Base-by-base conservation (phyloP, 2,797 vertebrate species). In the Cyprinodon diabolis region DNA sequence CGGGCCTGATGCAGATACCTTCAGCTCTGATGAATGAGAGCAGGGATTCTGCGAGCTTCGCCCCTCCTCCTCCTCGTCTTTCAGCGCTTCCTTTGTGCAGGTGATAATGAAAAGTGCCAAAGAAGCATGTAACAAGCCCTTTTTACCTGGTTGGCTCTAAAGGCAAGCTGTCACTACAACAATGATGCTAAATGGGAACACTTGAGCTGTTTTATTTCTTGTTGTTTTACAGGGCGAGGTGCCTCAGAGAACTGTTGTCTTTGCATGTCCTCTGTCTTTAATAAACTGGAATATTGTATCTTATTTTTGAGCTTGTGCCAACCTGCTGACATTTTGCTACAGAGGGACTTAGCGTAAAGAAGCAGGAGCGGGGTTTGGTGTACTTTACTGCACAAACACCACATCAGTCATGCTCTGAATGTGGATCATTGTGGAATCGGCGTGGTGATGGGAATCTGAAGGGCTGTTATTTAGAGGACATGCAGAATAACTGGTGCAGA, bases 1-100 rank as follows among this genome's bases (percentile, higher is more conserved):
- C 95, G 95, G 93, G 95, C 93, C 94, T 88, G 94, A 95, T 94
- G 96, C 93, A 93, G 94, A 95, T 95, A 94, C 93, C 95, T 95
- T 92, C 82, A 89, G 90, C 92, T 88, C 89, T 97, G 96, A 97
- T 96, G 95, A 96, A 97, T 96, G 96, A 95, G 94, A 78, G 63
- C 58, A 75, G 74, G 87, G 84, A 90, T 72, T 82, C 82, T 86
- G 88, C 86, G 84, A 89, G 83, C 67, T 67, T 55, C 48, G 3
- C 57, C 67, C 66, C 51, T 51, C 80, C 74, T 40, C 66, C 86
- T 90, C 90, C 93, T 93, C 92, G 88, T 95, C 95, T 95, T 96
- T 96, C 91, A 87, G 86, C 93, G 91, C 91, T 92, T 84, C 84
- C 94, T 95, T 94, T 96, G 94, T 94, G 91, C 91, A 91, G 78